Base-by-base conservation (phyloP, 2,888 invertebrate genomes). In the Electrophaes corylata region DNA sequence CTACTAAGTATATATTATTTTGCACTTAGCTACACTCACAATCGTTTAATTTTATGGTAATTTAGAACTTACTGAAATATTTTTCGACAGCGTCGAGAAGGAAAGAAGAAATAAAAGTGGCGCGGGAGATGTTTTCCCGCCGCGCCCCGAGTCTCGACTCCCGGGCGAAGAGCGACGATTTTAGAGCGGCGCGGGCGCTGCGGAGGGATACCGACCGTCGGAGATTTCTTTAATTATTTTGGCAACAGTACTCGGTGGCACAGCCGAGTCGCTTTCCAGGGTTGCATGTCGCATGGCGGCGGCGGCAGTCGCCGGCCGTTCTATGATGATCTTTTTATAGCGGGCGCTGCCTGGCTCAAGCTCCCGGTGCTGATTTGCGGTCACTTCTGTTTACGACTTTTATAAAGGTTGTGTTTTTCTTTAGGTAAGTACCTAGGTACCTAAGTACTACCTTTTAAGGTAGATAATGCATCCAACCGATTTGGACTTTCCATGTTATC, bases 181-280 rank as follows among this genome's bases (percentile, higher is more conserved):
- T 90, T 91, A 91, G 91, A 88, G 91, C 92, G 91, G 92, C 91
- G 92, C 93, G 92, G 92, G 93, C 92, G 93, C 92, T 77, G 81
- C 93, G 93, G 92, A 94, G 91, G 88, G 91, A 92, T 92, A 92
- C 84, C 86, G 90, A 92, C 84, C 86, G 90, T 83, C 91, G 92
- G 92, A 92, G 93, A 93, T 94, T 94, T 93, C 94, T 94, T 94
- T 94, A 94, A 95, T 95, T 94, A 94, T 95, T 95, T 95, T 95
- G 95, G 95, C 95, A 95, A 93, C 93, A 92, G 92, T 91, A 91
- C 91, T 85, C 86, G 90, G 86, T 91, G 91, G 92, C 90, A 90
- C 86, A 87, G 91, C 80, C 85, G 88, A 87, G 84, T 87, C 88
- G 88, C 82, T 91, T 89, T 91, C 91, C 92, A 91, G 91, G 92